A percentile compares a stretch with the other conserved stretches of the same genome.
Conservation (phyloP, 2,888 invertebrate species). For the Anoncus sp. region DNA sequence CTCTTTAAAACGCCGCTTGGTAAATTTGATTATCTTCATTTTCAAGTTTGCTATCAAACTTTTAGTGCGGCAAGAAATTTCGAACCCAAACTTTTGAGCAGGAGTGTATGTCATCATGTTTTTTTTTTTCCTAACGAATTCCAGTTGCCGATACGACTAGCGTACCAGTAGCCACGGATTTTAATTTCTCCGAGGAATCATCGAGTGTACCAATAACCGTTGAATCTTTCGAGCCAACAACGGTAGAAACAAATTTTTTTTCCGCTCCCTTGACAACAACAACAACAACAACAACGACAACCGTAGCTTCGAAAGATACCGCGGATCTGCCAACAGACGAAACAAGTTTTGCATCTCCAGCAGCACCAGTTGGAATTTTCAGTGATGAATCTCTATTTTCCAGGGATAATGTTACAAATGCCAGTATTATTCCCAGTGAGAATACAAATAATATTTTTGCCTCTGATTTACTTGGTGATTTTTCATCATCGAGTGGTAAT, state of each 20-base stretch:
- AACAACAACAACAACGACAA: conserved; percentile 51
- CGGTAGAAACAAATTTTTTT: conserved; percentile 67
- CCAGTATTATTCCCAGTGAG: conserved; percentile 43
- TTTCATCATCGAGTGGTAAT: conserved; percentile 49
- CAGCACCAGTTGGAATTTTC: conserved; percentile 55
- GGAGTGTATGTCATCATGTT: too few species aligned
- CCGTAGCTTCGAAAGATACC: conserved; percentile 6
- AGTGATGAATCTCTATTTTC: conserved; percentile 65
- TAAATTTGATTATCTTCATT: too few species aligned
- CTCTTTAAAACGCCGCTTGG: too few species aligned
- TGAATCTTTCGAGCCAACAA: conserved; percentile 32
- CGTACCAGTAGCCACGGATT: conserved; percentile 49
- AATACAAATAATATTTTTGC: conserved; percentile 60
- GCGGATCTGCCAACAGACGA: conserved; percentile 35
- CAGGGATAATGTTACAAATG: neutral
- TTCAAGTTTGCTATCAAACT: conserved; percentile 81
- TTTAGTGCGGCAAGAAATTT: too few species aligned
- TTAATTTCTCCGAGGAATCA: conserved; percentile 44
- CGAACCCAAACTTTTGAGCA: too few species aligned
- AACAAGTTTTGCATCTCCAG: conserved; percentile 57
- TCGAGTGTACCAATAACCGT: conserved; percentile 16
- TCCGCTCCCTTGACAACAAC: conserved; percentile 70
- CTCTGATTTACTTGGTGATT: conserved; percentile 69
- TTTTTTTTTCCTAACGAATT: too few species aligned
- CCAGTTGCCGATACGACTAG: too few species aligned